phyloP scores from a whole-genome alignment of 2,113 vertebrate genomes.

The Sorex fumeus region DNA sequence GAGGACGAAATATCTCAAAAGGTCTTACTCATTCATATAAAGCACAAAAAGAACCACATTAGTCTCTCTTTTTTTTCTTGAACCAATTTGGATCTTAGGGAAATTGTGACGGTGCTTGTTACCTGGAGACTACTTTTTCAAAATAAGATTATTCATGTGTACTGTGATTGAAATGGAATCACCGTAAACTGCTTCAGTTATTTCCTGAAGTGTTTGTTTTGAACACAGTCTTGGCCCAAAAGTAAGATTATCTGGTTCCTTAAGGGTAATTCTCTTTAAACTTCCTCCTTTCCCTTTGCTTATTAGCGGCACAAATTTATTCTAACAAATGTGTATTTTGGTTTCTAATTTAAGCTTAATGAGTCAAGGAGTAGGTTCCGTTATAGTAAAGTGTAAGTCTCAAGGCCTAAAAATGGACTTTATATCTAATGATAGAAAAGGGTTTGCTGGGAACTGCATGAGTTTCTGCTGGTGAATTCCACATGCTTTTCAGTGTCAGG shows the following conservation, averaged over 20 bases:
- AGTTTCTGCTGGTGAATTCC: neutral
- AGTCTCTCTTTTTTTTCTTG: neutral
- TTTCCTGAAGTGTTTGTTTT: constrained; percentile 56
- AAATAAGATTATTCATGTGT: constrained; percentile 39
- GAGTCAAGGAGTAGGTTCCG: constrained; percentile 75
- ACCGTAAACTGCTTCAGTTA: constrained; percentile 13
- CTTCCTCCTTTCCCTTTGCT: constrained; percentile 84
- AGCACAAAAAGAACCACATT: neutral
- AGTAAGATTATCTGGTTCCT: constrained; percentile 89
- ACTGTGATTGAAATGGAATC: constrained; percentile 34
- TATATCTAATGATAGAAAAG: neutral
- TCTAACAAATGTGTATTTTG: constrained; percentile 84
- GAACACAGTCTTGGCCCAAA: constrained; percentile 55
- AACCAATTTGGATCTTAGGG: constrained; percentile 32
- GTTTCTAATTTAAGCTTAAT: constrained; percentile 64
- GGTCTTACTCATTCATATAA: constrained; percentile 26
- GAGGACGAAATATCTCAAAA: constrained; percentile 30
- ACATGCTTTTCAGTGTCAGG: constrained; percentile 29
- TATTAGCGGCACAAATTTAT: constrained; percentile 80
- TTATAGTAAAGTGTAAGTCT: constrained; percentile 12
- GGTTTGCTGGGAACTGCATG: neutral
- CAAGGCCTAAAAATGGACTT: constrained; percentile 46
- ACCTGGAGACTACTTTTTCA: constrained; percentile 61
- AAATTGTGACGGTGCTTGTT: neutral
- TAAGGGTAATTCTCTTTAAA: constrained; percentile 89